phyloP scores from a whole-genome alignment of 2,113 vertebrate species.

The Eclectus roratus region DNA sequence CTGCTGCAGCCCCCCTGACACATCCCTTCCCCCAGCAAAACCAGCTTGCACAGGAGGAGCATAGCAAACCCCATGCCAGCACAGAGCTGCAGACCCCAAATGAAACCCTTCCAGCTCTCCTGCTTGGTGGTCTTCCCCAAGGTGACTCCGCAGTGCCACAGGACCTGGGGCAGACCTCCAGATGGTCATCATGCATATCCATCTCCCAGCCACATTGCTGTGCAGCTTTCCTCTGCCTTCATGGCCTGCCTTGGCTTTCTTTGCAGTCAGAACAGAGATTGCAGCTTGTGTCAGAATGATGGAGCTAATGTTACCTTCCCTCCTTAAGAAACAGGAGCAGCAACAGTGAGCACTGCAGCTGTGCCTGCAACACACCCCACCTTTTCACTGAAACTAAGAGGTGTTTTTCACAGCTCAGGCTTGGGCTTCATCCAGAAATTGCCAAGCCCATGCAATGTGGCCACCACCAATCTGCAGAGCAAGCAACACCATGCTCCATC shows the following conservation, averaged over 20 bases:
- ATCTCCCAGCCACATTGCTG: background rate
- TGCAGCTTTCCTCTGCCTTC: background rate
- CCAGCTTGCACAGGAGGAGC: background rate
- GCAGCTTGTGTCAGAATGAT: background rate
- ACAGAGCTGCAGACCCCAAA: fast-evolving
- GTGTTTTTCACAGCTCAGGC: background rate
- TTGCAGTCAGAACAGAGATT: background rate
- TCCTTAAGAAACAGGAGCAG: background rate
- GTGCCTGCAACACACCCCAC: background rate
- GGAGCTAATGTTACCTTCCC: background rate
- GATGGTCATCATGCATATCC: background rate
- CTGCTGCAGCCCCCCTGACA: background rate
- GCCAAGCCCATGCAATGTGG: background rate
- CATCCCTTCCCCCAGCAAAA: background rate
- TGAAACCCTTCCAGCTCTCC: background rate
- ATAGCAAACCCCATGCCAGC: background rate
- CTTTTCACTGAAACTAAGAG: background rate
- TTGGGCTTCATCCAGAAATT: background rate
- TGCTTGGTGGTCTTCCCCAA: background rate
- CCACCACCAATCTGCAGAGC: fast-evolving
- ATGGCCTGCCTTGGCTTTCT: background rate
- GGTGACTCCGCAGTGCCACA: background rate
- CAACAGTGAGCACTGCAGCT: background rate
- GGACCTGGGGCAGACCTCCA: background rate
- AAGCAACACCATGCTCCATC: background rate